Conservation (phyloP, 2,113 vertebrate species). For the Anas platyrhynchos region DNA sequence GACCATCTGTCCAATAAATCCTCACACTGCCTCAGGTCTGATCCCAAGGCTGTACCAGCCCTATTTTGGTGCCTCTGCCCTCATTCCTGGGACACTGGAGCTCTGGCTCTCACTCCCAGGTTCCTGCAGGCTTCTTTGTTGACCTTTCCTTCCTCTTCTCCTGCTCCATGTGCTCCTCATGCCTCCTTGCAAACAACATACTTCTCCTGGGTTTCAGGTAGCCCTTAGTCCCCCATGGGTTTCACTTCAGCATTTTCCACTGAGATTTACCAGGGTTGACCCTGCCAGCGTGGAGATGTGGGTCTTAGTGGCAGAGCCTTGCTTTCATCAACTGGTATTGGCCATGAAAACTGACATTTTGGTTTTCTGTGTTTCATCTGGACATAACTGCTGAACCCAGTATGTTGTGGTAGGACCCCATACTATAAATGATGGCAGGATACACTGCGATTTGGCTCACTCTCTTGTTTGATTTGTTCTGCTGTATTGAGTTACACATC, state of each 20-base stretch:
- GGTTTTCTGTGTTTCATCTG: not conserved
- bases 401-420: not conserved
- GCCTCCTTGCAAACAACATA: not conserved
- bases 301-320: not conserved
- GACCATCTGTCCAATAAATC: not conserved
- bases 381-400: not conserved
- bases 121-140: not conserved
- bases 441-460: not conserved
- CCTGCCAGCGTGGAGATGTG: not conserved
- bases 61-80: not conserved
- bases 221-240: not conserved
- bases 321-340: not conserved
- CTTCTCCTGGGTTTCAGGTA: not conserved
- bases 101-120: not conserved
- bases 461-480: not conserved
- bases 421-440: not conserved
- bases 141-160: not conserved
- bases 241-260: not conserved
- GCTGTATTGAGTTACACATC: not conserved
- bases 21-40: not conserved
- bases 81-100: rapidly evolving
- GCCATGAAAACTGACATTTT: not conserved
- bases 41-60: rapidly evolving
- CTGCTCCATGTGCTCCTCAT: not conserved
- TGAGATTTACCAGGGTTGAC: not conserved